phyloP scores from a whole-genome alignment of 2,888 invertebrate genomes.

The Caenorhabditis japonica region DNA sequence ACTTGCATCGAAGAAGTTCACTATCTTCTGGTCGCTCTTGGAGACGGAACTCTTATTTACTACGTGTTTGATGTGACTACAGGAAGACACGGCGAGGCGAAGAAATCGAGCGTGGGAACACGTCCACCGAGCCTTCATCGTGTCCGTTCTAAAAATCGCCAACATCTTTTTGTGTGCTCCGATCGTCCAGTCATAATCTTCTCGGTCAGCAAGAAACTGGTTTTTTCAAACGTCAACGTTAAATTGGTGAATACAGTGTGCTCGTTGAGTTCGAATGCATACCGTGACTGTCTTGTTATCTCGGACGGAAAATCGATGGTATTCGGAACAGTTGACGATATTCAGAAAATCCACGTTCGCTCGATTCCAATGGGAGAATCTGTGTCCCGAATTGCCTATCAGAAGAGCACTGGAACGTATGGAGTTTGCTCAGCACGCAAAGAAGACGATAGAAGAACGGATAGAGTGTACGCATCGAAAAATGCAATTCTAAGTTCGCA shows the following conservation, averaged over 20 bases:
- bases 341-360: constrained; percentile 74
- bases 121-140: constrained; percentile 93
- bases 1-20: constrained; percentile 91
- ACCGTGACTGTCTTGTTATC: constrained; percentile 86
- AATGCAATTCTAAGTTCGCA: constrained; percentile 10
- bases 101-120: constrained; percentile 95
- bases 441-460: constrained; percentile 82
- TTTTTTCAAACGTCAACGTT: constrained; percentile 80
- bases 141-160: constrained; percentile 83
- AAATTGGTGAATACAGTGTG: constrained; percentile 92
- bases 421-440: constrained; percentile 90
- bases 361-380: constrained; percentile 95
- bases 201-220: constrained; percentile 82
- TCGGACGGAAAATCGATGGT: constrained; percentile 91
- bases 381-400: constrained; percentile 91
- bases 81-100: constrained; percentile 85
- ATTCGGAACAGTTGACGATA: constrained; percentile 80
- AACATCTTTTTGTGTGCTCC: constrained; percentile 98
- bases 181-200: constrained; percentile 93
- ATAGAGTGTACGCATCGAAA: constrained; percentile 30
- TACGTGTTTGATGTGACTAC: constrained; percentile 81
- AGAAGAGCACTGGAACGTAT: constrained; percentile 87
- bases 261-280: constrained; percentile 93
- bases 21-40: constrained; percentile 84
- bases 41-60: constrained; percentile 97